These are phyloP conservation scores for Lindbergichthys nudifrons DNA, from an alignment of 2,797 vertebrate species.

Conservation along the genomic window DNA sequence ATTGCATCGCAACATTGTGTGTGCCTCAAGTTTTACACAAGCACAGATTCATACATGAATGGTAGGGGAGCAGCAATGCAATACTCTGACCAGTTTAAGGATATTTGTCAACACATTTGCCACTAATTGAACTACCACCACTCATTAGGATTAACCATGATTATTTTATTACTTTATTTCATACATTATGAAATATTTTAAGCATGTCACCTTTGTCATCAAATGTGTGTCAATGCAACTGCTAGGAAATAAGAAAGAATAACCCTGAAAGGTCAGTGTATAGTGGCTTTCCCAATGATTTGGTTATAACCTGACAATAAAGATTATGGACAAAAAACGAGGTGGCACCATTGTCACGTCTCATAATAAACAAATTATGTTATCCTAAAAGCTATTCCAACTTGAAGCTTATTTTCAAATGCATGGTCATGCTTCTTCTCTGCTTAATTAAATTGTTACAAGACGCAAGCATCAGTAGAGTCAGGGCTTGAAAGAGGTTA, in stretches of 20 bases:
- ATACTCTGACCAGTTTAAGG: background rate
- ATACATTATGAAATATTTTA: background rate
- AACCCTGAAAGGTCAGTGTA: background rate
- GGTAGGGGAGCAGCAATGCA: background rate
- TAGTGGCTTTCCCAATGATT: background rate
- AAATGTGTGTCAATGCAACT: background rate
- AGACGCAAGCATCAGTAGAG: too few species aligned
- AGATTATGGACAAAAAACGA: too few species aligned
- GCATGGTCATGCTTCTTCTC: too few species aligned
- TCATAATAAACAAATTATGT: too few species aligned
- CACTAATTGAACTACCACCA: background rate
- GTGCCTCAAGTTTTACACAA: background rate
- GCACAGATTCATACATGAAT: background rate
- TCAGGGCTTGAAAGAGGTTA: too few species aligned
- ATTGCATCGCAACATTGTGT: background rate
- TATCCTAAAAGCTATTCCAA: too few species aligned
- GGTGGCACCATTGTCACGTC: too few species aligned
- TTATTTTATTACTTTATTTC: background rate
- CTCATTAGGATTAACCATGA: background rate
- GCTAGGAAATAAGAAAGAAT: background rate
- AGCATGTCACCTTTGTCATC: background rate
- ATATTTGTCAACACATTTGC: background rate
- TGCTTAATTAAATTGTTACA: too few species aligned
- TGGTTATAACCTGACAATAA: too few species aligned
- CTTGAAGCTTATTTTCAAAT: too few species aligned